A percentile compares a stretch with the other conserved stretches of the same genome.
Conservation (phyloP, 2,113 vertebrate genomes). For the Gavialis gangeticus region DNA sequence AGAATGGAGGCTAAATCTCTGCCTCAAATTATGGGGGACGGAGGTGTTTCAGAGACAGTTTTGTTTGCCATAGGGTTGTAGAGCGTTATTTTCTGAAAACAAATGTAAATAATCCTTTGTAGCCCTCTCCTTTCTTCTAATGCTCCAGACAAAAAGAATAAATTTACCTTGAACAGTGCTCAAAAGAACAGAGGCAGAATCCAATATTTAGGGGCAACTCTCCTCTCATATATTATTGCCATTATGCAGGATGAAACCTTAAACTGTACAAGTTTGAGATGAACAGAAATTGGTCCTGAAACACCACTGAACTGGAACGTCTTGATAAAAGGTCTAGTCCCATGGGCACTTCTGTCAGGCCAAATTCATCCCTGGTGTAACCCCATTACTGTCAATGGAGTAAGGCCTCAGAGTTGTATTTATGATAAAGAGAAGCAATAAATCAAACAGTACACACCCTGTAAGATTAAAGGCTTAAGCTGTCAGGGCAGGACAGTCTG, state of each 20-base stretch:
- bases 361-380: conserved; percentile 3
- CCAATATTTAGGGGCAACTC: not conserved
- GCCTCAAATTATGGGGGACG: rapidly evolving
- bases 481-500: conserved; percentile 12
- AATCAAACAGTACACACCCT: not conserved
- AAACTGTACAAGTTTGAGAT: conserved; percentile 40
- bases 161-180: not conserved
- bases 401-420: not conserved
- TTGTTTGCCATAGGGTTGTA: not conserved
- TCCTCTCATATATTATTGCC: conserved; percentile 46
- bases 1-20: rapidly evolving
- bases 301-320: conserved; percentile 23
- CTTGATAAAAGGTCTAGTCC: conserved; percentile 14
- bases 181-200: conserved; percentile 33
- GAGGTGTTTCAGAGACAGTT: not conserved
- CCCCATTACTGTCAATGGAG: not conserved
- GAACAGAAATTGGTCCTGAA: not conserved
- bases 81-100: not conserved
- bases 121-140: not conserved
- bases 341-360: conserved; percentile 12
- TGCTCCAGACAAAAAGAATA: not conserved
- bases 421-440: conserved; percentile 43
- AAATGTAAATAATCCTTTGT: not conserved
- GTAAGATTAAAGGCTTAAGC: conserved; percentile 12
- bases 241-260: not conserved